Base-by-base conservation (phyloP, 2,888 invertebrate genomes). In the Actias luna region DNA sequence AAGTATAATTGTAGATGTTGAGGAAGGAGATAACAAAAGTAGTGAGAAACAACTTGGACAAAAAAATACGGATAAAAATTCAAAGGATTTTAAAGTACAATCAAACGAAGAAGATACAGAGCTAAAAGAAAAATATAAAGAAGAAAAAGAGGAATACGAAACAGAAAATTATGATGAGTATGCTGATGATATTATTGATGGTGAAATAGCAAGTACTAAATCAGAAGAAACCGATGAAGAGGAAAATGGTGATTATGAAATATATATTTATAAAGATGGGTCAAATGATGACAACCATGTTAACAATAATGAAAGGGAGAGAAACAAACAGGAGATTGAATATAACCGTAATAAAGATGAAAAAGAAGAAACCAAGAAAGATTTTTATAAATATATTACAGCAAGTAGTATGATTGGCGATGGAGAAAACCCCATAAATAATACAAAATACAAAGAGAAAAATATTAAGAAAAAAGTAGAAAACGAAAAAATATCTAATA, bases 371-470 rank as follows among this genome's bases (percentile, higher is more conserved):
- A 25, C 5, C 10, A 1, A 18, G 22, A 18, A 42, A 18, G 36
- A 39, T 14, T 29, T 39, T 22, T 18, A 39, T 39, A 29, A 27
- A 35, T 35, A 35, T 35, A 12, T 35, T 12, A 12, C 1, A 35
- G 7, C 35, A 35, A 35, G 1, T 7, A 36, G 14, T 36, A 36
- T 36, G 10, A 10, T 16, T 14, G 29, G n/a, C 52, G 22, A 62
- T 14, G 42, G 33, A 16, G n/a, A 22, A n/a, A 31, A 16, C n/a
- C 8, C 14, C 22, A 36, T 42, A 36, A 42, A 18, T 14, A 60
- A 52, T 12, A 46, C 59, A 12, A 60, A 64, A 16, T 35, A 65
- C 5, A n/a, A 18, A n/a, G n/a, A 62, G 31, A 27, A 22, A 16
- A 31, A 1, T 0, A 39, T 60, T 29, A 0, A 60, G 0, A 35